These are phyloP conservation scores for Zoanthus gigantus DNA, from an alignment of 92 coral and sea anemone species.

Conservation along the genomic window DNA sequence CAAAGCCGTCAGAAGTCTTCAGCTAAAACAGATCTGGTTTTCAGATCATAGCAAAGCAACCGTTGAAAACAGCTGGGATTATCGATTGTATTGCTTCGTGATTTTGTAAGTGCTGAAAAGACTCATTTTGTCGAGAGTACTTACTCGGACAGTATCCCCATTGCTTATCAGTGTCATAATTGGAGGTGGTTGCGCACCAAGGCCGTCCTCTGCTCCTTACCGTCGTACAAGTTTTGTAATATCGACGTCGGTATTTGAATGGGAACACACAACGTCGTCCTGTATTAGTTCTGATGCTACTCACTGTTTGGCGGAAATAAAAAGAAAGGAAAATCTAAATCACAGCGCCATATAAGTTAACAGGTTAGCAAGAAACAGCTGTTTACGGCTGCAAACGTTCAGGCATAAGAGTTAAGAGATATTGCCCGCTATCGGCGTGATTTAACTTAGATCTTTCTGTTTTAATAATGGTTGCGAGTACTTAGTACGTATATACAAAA, in stretches of 20 bases:
- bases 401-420: no score
- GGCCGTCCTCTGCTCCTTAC: background rate
- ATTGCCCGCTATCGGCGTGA: no score
- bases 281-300: background rate
- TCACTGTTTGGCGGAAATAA: background rate
- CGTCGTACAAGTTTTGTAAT: background rate
- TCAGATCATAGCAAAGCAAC: no score
- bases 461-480: no score
- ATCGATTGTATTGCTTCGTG: no score
- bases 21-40: no score
- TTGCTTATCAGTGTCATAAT: background rate
- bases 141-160: conserved; percentile 26
- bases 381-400: background rate
- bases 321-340: background rate
- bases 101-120: no score
- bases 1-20: no score
- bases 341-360: background rate
- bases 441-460: no score
- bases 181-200: conserved; percentile 24
- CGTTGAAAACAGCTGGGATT: no score
- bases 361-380: background rate
- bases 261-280: conserved; percentile 11
- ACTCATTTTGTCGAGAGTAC: background rate
- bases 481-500: no score
- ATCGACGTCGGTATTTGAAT: background rate